Base-by-base conservation (phyloP, 2,797 vertebrate species). In the Chanos chanos region DNA sequence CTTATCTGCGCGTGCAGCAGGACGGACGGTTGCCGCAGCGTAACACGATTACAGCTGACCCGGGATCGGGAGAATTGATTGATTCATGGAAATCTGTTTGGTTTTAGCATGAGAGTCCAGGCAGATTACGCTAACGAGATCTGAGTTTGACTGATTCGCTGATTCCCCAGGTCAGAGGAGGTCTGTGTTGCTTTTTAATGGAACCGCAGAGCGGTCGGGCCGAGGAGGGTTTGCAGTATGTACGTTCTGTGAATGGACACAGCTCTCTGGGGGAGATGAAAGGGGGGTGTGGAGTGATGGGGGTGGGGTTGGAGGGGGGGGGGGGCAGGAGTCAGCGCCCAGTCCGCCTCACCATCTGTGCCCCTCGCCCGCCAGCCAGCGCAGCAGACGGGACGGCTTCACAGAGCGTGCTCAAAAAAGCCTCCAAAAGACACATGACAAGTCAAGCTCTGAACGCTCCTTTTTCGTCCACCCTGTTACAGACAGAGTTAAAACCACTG, bases 301-400 rank as follows among this genome's bases (percentile, higher is more conserved):
- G n/a, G n/a, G 27, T 28, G 27, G 28, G 27, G 28, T 27, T 28
- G 4, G 28, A 5, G 4, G 27, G 1, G 27, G 18, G 43, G 56
- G 48, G 55, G 43, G 37, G 39, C 49, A 43, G 53, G 59, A 53
- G 67, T 36, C 68, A 51, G 15, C 50, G 40, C 19, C n/a, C 62
- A 30, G 63, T 66, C 41, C 27, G 55, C 40, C 49, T 72, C 39
- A 48, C 70, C 70, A 65, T 73, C 65, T 76, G 70, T 57, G 36
- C 15, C 36, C 7, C 15, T 53, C 41, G 21, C 33, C 43, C 22
- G 40, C 18, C 39, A 31, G 24, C 30, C 6, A 39, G 48, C 13
- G 39, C 45, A 61, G 41, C 53, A 53, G 51, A 55, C 27, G n/a
- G 18, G 45, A 37, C 41, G 30, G 45, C 49, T 67, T 15, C 27